These are phyloP conservation scores for Alca torda DNA, from an alignment of 2,797 vertebrate species.

Conservation along the genomic window DNA sequence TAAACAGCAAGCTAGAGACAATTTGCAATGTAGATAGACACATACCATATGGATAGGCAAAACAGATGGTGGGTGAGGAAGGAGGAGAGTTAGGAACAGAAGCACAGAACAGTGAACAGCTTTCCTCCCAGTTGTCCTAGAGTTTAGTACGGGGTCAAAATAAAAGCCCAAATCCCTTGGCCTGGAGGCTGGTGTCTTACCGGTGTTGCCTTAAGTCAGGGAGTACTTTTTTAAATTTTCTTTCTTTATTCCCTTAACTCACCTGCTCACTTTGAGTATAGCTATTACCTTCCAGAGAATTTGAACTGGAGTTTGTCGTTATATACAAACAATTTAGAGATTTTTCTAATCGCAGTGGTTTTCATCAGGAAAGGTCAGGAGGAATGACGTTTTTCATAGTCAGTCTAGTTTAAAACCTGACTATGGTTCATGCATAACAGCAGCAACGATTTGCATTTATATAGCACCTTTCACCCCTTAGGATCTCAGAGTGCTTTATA, in stretches of 20 bases:
- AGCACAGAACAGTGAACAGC: constrained; percentile 9
- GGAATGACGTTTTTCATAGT: constrained; percentile 60
- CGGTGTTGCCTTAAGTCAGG: not conserved
- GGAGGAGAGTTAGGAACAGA: constrained; percentile 15
- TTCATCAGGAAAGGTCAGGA: constrained; percentile 60
- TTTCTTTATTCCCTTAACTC: not conserved
- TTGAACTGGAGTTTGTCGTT: constrained; percentile 50
- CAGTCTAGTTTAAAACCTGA: constrained; percentile 47
- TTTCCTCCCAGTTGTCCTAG: not conserved
- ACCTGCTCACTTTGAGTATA: not conserved
- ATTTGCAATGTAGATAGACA: constrained; percentile 46
- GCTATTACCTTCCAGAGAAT: constrained; percentile 3
- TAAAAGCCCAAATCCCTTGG: not conserved
- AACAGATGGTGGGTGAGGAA: constrained; percentile 25
- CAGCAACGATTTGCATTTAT: constrained; percentile 72
- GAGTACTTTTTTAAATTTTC: not conserved
- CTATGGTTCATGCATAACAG: constrained; percentile 61
- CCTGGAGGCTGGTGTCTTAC: not conserved
- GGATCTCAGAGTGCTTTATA: constrained; percentile 40
- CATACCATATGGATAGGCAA: constrained; percentile 25
- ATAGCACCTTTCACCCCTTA: constrained; percentile 66
- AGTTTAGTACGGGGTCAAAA: not conserved
- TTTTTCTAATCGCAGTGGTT: constrained; percentile 43
- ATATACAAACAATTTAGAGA: constrained; percentile 28
- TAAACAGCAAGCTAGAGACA: constrained; percentile 2